Conservation (phyloP, 2,888 invertebrate species). For the Drosophila barbarae region DNA sequence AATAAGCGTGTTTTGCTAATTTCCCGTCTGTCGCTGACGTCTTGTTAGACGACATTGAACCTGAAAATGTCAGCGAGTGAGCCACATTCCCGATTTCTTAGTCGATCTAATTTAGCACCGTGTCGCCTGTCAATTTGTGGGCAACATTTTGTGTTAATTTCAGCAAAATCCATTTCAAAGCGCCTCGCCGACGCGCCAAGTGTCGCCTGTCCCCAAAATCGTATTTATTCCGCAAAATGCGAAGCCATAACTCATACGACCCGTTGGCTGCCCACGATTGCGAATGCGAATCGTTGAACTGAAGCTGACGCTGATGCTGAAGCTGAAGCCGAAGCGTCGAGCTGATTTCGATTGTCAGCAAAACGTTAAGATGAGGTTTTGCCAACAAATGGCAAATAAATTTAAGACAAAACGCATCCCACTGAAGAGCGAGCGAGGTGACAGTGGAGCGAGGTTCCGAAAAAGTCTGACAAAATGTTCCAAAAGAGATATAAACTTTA, state of each 20-base stretch:
- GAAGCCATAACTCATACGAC: slow-evolving; percentile 59
- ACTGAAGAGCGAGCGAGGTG: slow-evolving; percentile 15
- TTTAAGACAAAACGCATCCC: slow-evolving; percentile 19
- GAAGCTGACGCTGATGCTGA: background rate
- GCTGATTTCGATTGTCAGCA: slow-evolving; percentile 32
- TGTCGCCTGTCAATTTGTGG: slow-evolving; percentile 65
- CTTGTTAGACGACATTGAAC: slow-evolving; percentile 62
- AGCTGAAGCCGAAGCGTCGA: slow-evolving; percentile 2
- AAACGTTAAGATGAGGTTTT: slow-evolving; percentile 1
- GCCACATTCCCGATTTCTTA: slow-evolving; percentile 26
- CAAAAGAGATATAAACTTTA: background rate
- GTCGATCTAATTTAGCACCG: slow-evolving; percentile 64
- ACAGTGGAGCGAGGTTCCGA: slow-evolving; percentile 24
- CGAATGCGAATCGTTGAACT: slow-evolving; percentile 29
- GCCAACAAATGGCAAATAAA: slow-evolving; percentile 31
- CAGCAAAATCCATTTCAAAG: slow-evolving; percentile 53
- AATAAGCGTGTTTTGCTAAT: slow-evolving; percentile 73
- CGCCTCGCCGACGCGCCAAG: slow-evolving; percentile 53
- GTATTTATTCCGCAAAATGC: slow-evolving; percentile 51
- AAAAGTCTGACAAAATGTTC: too few relatives aligned
- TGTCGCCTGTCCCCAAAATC: slow-evolving; percentile 38
- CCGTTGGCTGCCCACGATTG: slow-evolving; percentile 40
- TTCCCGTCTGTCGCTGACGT: slow-evolving; percentile 45
- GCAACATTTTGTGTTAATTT: slow-evolving; percentile 50
- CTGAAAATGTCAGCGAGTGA: slow-evolving; percentile 48